Base-by-base conservation (phyloP, 2,888 invertebrate species). In the Apamea anceps region DNA sequence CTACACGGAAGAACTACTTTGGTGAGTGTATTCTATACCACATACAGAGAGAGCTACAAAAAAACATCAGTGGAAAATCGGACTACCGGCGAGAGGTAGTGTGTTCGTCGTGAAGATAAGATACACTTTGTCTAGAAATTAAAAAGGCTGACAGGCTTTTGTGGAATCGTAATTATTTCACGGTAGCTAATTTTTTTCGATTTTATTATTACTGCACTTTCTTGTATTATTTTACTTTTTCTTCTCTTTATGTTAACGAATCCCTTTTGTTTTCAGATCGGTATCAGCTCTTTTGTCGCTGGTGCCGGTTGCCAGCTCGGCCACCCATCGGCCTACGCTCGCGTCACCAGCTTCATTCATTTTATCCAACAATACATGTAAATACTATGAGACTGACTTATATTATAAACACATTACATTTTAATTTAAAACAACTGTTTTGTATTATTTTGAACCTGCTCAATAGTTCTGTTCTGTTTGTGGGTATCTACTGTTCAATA, bases 231-330 rank as follows among this genome's bases (percentile, higher is more conserved):
- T 21, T n/a, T 18, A 4, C 18, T 28, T 32, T n/a, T 18, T 45
- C 0, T 62, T 37, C n/a, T n/a, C 1, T 13, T 45, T 18, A n/a
- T 0, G 15, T 32, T 45, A 70, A 51, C 21, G 18, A 25, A 10
- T 0, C 2, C 15, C 0, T 51, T 81, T 51, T 32, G 18, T 18
- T 87, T 82, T 8, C 91, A 95, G 95, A 87, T 94, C n/a, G 95
- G 95, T 32, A 75, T 95, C 80, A 94, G 93, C 45, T 95, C 95
- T 0, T 95, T 95, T 83, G 95, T 93, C 2, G 94, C 94, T 0
- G 10, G 15, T 0, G 51, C 57, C 8, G 93, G 92, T 21, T 95
- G 95, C 88, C 90, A 94, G 77, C 91, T 89, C 25, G 94, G 94
- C 3, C 90, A 87, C 91, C 95, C 95, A 0, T 94, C 94, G 2